Evolutionary conservation across 2,888 invertebrate species (phyloP).

Genomic region (Elaeidobius kamerunicus): DNA sequence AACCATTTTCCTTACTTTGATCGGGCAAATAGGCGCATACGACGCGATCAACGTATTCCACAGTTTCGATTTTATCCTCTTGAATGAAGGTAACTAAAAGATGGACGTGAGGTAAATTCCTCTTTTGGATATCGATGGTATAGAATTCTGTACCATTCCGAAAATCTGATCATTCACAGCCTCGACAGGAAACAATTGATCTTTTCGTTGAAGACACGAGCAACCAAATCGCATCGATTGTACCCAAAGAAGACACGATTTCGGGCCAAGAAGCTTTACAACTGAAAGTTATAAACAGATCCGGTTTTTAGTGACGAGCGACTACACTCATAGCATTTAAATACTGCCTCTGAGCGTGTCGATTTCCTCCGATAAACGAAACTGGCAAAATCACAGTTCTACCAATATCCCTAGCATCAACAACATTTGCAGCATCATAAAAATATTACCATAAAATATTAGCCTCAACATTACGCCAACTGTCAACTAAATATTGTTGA

Average conservation of each 20-base stretch:
- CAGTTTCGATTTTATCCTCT: neutral
- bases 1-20: neutral
- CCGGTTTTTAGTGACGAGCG: constrained; percentile 20
- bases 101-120: constrained; percentile 19
- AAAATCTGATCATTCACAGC: neutral
- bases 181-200: neutral
- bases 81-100: neutral
- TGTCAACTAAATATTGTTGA: constrained; percentile 27
- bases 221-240: constrained; percentile 18
- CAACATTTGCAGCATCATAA: too few species aligned
- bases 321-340: constrained; percentile 9
- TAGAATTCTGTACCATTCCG: constrained; percentile 12
- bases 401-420: constrained; percentile 1
- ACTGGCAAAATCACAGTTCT: constrained; percentile 11
- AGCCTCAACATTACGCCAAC: constrained; percentile 1
- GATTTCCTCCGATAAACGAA: neutral
- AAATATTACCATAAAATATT: neutral
- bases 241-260: constrained; percentile 5
- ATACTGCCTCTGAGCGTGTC: constrained; percentile 7
- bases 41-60: neutral
- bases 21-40: constrained; percentile 11
- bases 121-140: constrained; percentile 24
- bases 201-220: constrained; percentile 4
- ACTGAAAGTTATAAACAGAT: constrained; percentile 27
- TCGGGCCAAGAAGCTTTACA: constrained; percentile 31